Evolutionary conservation across 2,113 vertebrate species (phyloP), one percentile per base, ranked within the genome.

Genomic region (Pipa parva): DNA sequence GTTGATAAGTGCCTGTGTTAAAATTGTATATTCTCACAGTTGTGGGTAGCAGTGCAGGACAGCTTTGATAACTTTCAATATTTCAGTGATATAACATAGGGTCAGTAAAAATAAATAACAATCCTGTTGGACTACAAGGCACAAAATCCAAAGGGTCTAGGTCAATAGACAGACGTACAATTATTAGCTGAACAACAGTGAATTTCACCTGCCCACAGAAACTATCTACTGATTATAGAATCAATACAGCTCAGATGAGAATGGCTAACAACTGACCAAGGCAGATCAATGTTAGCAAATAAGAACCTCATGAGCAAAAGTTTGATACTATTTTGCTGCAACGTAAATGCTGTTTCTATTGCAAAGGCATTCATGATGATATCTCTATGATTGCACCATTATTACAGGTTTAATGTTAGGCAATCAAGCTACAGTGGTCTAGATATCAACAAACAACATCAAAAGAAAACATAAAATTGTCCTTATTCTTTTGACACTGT

Each of bases 361-460:
- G 87, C 88, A 87, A 87, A 79, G 73, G 85, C 87, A 88, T 89
- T 86, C 88, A 92, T 90, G 92, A 94, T 93, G 95, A 95, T 95
- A 97, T 94, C 92, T 92, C 89, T 90, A 97, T 95, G 97, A 97
- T 97, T 97, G 94, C 85, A 86, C 91, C 92, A 91, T 97, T 99
- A 98, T 99, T 98, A 95, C 86, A 89, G 89, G 94, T 99, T 97
- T 99, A 99, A 99, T 97, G 95, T 97, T 96, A 92, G 93, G 94
- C 94, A 97, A 99, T 99, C 97, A 97, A 94, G 91, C 92, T 94
- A 90, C 92, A 95, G 94, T 97, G 95, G 93, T 97, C 94, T 97
- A 95, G 93, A 93, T 97, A 95, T 97, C 97, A 99, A 99, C 96
- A 99, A 97, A 98, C 94, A 96, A 92, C 83, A 88, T 88, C 86